phyloP scores from a whole-genome alignment of 2,888 invertebrate species.

The Limenitis camilla region DNA sequence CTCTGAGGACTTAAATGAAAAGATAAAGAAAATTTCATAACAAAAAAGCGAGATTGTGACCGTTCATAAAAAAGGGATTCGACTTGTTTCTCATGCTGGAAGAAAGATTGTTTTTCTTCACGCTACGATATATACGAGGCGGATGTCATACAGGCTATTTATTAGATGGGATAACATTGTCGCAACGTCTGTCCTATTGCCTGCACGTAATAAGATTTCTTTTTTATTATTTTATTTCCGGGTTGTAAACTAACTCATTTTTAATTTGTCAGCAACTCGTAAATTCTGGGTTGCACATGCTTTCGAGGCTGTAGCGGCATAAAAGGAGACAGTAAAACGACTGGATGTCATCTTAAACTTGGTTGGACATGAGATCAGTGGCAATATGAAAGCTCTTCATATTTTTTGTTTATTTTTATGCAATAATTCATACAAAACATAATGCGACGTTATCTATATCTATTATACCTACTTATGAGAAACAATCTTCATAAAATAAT shows the following conservation, averaged over 20 bases:
- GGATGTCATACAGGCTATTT: conserved; percentile 64
- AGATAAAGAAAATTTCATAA: conserved; percentile 45
- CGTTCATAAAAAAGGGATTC: conserved; percentile 59
- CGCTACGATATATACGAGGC: conserved; percentile 42
- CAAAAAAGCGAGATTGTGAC: conserved; percentile 47
- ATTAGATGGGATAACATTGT: conserved; percentile 69
- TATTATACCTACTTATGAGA: too few species aligned
- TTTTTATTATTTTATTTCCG: conserved; percentile 62
- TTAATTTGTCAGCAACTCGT: conserved; percentile 67
- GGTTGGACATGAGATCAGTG: conserved; percentile 18
- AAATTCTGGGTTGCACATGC: conserved; percentile 57
- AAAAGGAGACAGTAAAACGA: conserved; percentile 50
- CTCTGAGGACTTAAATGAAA: conserved; percentile 38
- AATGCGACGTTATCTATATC: too few species aligned
- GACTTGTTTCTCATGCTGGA: conserved; percentile 53
- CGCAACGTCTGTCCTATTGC: conserved; percentile 43
- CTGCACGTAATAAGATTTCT: conserved; percentile 58
- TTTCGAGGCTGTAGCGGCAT: conserved; percentile 40
- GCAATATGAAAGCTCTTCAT: too few species aligned
- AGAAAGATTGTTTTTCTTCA: conserved; percentile 61
- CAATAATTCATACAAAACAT: too few species aligned
- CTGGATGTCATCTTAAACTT: conserved; percentile 39
- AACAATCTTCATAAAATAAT: conserved; percentile 18
- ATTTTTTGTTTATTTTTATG: too few species aligned
- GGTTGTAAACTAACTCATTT: conserved; percentile 68